Evolutionary conservation across 2,797 vertebrate genomes (phyloP).

Genomic region (Balearica regulorum): DNA sequence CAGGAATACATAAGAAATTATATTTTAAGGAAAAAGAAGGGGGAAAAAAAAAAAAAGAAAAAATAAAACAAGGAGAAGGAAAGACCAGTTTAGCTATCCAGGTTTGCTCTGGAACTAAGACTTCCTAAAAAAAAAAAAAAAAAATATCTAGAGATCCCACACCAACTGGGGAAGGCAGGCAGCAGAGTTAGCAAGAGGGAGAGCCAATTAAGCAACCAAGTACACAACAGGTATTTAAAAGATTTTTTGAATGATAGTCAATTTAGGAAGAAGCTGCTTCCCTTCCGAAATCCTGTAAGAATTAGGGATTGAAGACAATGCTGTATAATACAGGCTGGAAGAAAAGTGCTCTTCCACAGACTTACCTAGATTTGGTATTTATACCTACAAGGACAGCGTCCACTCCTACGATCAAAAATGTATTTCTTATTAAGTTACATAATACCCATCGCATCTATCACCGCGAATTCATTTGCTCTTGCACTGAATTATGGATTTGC

Average conservation of each 20-base stretch:
- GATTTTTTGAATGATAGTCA: background rate
- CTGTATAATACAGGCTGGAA: background rate
- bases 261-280: conserved; percentile 43
- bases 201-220: background rate
- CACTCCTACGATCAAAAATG: conserved; percentile 40
- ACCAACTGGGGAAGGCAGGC: conserved; percentile 10
- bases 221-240: conserved; percentile 58
- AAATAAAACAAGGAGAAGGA: no score
- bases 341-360: conserved; percentile 31
- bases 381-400: conserved; percentile 23
- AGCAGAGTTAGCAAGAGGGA: background rate
- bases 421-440: conserved; percentile 70
- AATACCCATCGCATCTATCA: conserved; percentile 32
- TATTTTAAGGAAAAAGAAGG: fast-evolving
- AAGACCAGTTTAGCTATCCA: background rate
- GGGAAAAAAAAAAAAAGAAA: no score
- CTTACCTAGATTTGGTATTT: conserved; percentile 42
- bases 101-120: background rate
- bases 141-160: background rate
- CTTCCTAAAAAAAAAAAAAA: background rate
- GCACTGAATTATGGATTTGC: conserved; percentile 63
- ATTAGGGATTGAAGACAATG: conserved; percentile 38
- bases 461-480: conserved; percentile 57
- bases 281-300: conserved; percentile 26
- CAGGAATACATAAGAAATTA: background rate